Evolutionary conservation across 2,888 invertebrate genomes (phyloP).

Genomic region (Apantesis nais): DNA sequence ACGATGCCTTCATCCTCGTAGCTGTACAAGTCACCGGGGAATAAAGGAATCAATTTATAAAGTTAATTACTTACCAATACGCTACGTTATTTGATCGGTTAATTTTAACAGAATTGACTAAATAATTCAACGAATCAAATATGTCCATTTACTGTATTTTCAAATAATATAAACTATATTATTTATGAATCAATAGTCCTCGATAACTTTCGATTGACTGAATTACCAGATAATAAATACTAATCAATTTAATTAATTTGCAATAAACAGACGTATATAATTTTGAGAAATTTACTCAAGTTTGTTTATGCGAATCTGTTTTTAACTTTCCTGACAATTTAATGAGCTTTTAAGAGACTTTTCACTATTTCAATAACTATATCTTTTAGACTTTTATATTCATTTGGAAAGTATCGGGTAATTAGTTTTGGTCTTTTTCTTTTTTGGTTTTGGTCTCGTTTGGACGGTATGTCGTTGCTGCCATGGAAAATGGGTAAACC

Average conservation of each 20-base stretch:
- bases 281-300: too few species aligned
- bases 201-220: background rate
- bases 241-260: background rate
- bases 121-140: slow-evolving; percentile 53
- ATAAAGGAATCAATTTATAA: slow-evolving; percentile 27
- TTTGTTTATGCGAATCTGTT: too few species aligned
- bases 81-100: slow-evolving; percentile 52
- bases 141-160: slow-evolving; percentile 40
- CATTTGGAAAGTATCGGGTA: too few species aligned
- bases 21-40: slow-evolving; percentile 15
- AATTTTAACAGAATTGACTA: slow-evolving; percentile 49
- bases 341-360: too few species aligned
- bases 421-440: too few species aligned
- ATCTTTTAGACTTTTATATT: too few species aligned
- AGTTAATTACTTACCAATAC: slow-evolving; percentile 46
- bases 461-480: too few species aligned
- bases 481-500: too few species aligned
- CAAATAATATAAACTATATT: slow-evolving; percentile 33
- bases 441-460: too few species aligned
- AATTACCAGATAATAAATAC: background rate
- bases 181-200: slow-evolving; percentile 26
- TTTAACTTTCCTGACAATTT: too few species aligned
- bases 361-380: too few species aligned
- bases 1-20: background rate
- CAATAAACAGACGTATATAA: too few species aligned